Conservation (phyloP, 2,888 invertebrate species). For the Dicroscelio sp. region DNA sequence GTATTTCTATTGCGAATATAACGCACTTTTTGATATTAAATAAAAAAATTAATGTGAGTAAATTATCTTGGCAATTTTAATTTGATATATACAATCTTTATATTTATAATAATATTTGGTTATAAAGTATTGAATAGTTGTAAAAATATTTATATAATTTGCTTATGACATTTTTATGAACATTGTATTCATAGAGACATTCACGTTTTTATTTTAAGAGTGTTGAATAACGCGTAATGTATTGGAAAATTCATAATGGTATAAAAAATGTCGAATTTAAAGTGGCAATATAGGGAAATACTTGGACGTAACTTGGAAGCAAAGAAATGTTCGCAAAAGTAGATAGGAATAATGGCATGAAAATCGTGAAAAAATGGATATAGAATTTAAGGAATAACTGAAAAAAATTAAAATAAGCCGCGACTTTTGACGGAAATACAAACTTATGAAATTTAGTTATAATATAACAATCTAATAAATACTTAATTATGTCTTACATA, state of each 20-base stretch:
- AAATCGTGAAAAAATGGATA: background rate
- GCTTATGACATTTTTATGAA: conserved; percentile 19
- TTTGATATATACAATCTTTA: background rate
- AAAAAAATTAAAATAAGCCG: too few species aligned
- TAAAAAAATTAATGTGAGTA: too few species aligned
- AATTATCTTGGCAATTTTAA: too few species aligned
- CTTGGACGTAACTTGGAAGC: conserved; percentile 15
- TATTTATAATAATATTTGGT: too few species aligned
- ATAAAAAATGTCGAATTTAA: conserved; percentile 50
- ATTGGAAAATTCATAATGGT: conserved; percentile 57
- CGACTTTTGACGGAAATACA: too few species aligned
- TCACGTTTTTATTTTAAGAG: conserved; percentile 35
- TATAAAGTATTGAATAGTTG: conserved; percentile 22
- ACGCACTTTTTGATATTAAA: too few species aligned
- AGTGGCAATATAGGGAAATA: conserved; percentile 31
- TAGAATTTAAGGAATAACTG: too few species aligned
- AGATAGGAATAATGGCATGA: background rate
- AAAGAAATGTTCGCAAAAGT: conserved; percentile 15
- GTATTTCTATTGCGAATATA: too few species aligned
- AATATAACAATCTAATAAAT: too few species aligned
- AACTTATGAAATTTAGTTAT: too few species aligned
- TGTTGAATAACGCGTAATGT: conserved; percentile 47
- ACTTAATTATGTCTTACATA: too few species aligned
- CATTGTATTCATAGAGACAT: conserved; percentile 18
- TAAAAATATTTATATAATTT: conserved; percentile 51